phyloP scores from a whole-genome alignment of 2,113 vertebrate genomes.

The Gymnobelideus leadbeateri region DNA sequence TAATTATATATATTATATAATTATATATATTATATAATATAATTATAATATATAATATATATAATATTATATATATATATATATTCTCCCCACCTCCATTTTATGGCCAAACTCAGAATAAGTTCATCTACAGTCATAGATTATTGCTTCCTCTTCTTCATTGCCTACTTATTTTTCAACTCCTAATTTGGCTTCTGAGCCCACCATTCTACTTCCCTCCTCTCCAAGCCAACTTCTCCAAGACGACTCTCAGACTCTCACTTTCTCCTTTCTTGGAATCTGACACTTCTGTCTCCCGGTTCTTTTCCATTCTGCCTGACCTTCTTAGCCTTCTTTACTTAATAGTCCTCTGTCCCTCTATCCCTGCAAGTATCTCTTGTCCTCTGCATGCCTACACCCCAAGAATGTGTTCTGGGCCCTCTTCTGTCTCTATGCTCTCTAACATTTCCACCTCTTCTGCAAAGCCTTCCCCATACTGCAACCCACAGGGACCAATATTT shows the following conservation, averaged over 20 bases:
- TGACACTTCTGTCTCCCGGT: not conserved
- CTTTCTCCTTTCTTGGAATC: not conserved
- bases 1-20: too few relatives aligned
- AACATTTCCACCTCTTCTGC: not conserved
- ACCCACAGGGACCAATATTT: not conserved
- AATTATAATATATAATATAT: too few relatives aligned
- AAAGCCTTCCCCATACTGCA: not conserved
- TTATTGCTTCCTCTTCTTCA: not conserved
- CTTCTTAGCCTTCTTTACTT: not conserved
- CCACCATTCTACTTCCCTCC: not conserved
- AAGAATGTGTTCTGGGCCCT: not conserved
- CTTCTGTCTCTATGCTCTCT: not conserved
- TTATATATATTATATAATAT: too few relatives aligned
- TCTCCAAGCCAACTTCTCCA: not conserved
- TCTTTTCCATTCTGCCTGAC: not conserved
- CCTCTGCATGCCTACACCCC: not conserved
- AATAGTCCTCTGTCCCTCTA: not conserved
- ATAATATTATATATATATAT: too few relatives aligned
- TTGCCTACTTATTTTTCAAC: not conserved
- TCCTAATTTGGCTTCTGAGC: not conserved
- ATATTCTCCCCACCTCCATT: not conserved
- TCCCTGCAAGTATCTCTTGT: not conserved
- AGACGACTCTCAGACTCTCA: not conserved
- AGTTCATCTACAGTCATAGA: not conserved
- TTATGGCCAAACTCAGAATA: not conserved